Conservation (phyloP, 2,113 vertebrate genomes). For the Cichladusa arquata region DNA sequence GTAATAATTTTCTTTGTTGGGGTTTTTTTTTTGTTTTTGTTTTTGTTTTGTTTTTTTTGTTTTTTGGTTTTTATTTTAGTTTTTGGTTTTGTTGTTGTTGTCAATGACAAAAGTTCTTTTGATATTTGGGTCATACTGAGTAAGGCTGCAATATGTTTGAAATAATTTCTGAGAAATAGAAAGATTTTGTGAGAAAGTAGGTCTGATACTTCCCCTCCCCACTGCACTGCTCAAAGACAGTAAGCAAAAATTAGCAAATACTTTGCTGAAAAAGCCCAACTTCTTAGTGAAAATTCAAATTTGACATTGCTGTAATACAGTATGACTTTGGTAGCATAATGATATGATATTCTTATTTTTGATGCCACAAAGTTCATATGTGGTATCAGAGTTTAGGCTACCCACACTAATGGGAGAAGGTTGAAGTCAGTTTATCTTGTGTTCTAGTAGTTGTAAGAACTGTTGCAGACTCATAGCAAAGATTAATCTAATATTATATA, state of each 20-base stretch:
- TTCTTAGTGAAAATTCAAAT: not conserved
- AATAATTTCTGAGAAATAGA: not conserved
- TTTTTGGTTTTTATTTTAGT: too few species aligned
- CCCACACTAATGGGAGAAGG: not conserved
- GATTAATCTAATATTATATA: not conserved
- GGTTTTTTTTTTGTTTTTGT: accelerated
- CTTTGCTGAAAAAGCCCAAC: not conserved
- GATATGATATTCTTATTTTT: not conserved
- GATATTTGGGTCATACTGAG: not conserved
- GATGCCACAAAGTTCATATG: not conserved
- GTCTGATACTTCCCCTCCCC: not conserved
- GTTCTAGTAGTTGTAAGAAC: not conserved
- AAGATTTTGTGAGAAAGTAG: not conserved
- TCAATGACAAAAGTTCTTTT: not conserved
- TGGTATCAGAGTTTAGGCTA: not conserved
- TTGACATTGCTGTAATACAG: not conserved
- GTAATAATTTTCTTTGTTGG: not conserved
- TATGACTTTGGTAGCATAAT: not conserved
- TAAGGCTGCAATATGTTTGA: not conserved
- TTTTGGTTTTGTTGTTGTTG: not conserved
- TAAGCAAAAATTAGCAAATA: not conserved
- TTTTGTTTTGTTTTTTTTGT: too few species aligned
- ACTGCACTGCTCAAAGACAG: not conserved
- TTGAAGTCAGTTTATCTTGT: not conserved
- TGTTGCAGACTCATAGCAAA: not conserved